phyloP scores from a whole-genome alignment of 2,888 invertebrate genomes.

The Deroplatys truncata region DNA sequence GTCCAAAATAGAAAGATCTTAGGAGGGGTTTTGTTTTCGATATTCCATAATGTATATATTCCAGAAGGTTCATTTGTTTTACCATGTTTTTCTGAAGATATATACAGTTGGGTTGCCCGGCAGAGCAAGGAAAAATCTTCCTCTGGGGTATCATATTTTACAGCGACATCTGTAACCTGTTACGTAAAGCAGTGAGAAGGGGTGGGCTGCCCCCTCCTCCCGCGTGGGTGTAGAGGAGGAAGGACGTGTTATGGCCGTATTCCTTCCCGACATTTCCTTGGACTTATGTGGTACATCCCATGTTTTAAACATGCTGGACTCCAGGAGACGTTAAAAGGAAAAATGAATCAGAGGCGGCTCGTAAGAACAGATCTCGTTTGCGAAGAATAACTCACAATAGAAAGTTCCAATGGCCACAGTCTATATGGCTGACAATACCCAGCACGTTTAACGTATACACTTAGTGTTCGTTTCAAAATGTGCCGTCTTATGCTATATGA shows the following conservation, averaged over 20 bases:
- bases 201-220: no score
- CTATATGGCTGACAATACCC: no score
- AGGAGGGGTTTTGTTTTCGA: no score
- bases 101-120: neutral
- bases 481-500: no score
- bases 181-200: neutral
- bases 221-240: no score
- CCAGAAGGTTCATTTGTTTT: neutral
- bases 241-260: neutral
- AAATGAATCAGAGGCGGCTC: neutral
- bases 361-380: neutral
- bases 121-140: neutral
- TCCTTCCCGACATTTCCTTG: neutral
- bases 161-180: neutral
- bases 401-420: no score
- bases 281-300: neutral
- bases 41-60: no score
- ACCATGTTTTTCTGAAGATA: neutral
- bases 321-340: neutral
- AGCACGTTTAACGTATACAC: no score
- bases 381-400: no score
- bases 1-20: no score
- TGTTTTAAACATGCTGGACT: neutral
- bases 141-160: neutral
- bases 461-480: no score